Conservation (phyloP, 2,888 invertebrate species). For the Euplagia quadripunctaria region DNA sequence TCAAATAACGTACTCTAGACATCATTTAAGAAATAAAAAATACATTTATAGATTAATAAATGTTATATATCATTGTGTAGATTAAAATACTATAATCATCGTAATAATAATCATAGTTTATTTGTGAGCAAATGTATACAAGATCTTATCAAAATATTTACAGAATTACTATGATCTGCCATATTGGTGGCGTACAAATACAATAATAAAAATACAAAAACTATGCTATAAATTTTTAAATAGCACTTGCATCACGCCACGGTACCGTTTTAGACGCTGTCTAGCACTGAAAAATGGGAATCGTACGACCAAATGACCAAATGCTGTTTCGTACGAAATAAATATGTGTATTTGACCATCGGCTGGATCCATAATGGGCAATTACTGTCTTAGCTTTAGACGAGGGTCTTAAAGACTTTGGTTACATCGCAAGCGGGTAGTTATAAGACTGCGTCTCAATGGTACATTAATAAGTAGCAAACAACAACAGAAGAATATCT, state of each 20-base stretch:
- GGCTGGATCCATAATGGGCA: conserved; percentile 55
- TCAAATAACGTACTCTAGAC: no score
- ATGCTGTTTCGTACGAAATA: conserved; percentile 38
- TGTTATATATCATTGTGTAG: no score
- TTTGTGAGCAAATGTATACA: no score
- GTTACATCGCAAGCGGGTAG: conserved; percentile 31
- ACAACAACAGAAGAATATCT: no score
- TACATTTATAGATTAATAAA: no score
- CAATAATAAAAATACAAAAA: background rate
- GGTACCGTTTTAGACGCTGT: conserved; percentile 6
- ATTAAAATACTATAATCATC: no score
- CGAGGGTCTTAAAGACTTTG: conserved; percentile 53
- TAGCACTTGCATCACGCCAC: conserved; percentile 1
- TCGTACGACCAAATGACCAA: conserved; percentile 12
- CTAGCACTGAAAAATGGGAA: conserved; percentile 14
- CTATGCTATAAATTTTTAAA: conserved; percentile 17
- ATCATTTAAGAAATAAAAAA: no score
- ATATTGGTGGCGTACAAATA: no score
- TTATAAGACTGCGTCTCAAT: background rate
- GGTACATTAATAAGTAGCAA: no score
- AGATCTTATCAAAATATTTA: no score
- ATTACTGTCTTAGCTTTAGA: conserved; percentile 60
- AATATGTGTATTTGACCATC: conserved; percentile 55
- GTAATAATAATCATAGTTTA: no score
- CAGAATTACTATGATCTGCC: no score